These are phyloP conservation scores for Tachina grossa DNA, from an alignment of 2,888 invertebrate species.

Conservation along the genomic window DNA sequence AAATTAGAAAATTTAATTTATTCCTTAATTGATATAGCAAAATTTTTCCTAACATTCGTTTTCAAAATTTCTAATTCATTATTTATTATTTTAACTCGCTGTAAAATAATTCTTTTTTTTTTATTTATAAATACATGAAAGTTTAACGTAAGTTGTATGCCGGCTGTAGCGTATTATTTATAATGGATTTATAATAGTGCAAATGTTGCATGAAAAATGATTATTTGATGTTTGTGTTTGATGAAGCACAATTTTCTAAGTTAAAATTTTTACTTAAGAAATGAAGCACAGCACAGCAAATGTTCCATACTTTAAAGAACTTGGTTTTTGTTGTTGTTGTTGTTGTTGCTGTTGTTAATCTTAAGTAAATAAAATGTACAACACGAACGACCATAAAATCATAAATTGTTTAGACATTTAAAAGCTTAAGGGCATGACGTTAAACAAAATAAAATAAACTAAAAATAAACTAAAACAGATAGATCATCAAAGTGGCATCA, in stretches of 20 bases:
- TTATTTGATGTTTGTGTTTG: slow-evolving; percentile 62
- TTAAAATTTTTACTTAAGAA: slow-evolving; percentile 38
- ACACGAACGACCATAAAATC: slow-evolving; percentile 56
- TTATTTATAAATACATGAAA: too few species aligned
- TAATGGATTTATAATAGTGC: slow-evolving; percentile 68
- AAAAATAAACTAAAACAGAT: slow-evolving; percentile 30
- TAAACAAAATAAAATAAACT: slow-evolving; percentile 7
- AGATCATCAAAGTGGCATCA: slow-evolving; percentile 54
- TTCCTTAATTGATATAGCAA: too few species aligned
- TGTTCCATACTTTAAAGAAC: slow-evolving; percentile 31
- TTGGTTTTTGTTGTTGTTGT: slow-evolving; percentile 4
- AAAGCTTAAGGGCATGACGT: slow-evolving; percentile 63
- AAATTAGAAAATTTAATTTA: too few species aligned
- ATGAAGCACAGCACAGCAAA: background rate
- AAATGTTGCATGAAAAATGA: slow-evolving; percentile 65
- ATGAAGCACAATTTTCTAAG: slow-evolving; percentile 48
- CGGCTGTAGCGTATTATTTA: slow-evolving; percentile 24
- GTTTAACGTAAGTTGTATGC: background rate
- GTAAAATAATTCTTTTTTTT: too few species aligned
- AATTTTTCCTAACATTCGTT: too few species aligned
- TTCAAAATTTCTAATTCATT: too few species aligned
- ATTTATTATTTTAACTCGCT: too few species aligned
- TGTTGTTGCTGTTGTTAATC: background rate
- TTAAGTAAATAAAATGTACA: slow-evolving; percentile 42
- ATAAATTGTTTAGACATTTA: slow-evolving; percentile 69